phyloP scores from a whole-genome alignment of 2,888 invertebrate genomes.

The Dastarcus helophoroides region DNA sequence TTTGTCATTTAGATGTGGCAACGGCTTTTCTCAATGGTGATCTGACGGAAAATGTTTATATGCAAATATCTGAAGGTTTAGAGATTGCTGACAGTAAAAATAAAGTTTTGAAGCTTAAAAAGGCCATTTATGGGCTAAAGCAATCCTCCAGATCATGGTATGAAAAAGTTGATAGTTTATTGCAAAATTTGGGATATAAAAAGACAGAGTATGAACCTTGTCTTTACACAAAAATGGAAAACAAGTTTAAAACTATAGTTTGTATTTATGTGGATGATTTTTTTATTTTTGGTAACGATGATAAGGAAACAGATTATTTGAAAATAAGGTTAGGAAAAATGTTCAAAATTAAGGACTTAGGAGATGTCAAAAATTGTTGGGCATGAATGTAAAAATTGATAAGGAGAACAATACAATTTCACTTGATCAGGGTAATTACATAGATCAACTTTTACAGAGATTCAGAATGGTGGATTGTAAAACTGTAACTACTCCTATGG shows the following conservation, averaged over 20 bases:
- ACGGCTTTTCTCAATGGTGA: conserved; percentile 22
- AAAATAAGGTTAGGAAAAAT: conserved; percentile 8
- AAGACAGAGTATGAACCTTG: conserved; percentile 14
- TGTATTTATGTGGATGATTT: conserved; percentile 14
- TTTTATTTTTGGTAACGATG: conserved; percentile 12
- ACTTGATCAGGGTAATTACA: conserved; percentile 15
- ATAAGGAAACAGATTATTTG: not conserved
- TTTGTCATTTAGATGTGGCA: no score
- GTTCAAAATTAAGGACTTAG: conserved; percentile 17
- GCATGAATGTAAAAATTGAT: conserved; percentile 15
- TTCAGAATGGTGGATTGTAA: conserved; percentile 16
- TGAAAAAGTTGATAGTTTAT: conserved; percentile 11
- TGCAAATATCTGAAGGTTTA: conserved; percentile 11
- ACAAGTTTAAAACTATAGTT: conserved; percentile 8
- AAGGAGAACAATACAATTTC: conserved; percentile 11
- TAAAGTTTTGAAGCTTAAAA: conserved; percentile 14
- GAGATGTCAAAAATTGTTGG: conserved; percentile 15
- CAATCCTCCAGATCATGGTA: conserved; percentile 14
- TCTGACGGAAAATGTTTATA: conserved; percentile 16
- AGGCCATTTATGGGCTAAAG: conserved; percentile 15
- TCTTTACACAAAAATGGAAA: conserved; percentile 7
- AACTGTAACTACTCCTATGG: conserved; percentile 15
- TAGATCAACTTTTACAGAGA: conserved; percentile 12
- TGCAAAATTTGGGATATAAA: conserved; percentile 12
- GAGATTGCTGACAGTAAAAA: conserved; percentile 15